These are phyloP conservation scores for Aphaenogaster rudis DNA, from an alignment of 1,140 invertebrate genomes.

Conservation along the genomic window DNA sequence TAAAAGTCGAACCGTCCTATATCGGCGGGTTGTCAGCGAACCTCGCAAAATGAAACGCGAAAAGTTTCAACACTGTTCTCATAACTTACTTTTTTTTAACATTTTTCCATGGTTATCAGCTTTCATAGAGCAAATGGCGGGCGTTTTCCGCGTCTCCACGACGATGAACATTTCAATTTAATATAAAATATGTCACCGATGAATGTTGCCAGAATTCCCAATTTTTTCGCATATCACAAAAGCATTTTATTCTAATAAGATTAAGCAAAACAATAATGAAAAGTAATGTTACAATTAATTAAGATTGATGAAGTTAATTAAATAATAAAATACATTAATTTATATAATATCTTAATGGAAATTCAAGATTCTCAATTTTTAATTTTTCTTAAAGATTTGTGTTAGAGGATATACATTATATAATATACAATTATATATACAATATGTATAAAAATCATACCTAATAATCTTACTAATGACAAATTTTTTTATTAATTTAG, in stretches of 20 bases:
- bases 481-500: not conserved
- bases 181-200: not conserved
- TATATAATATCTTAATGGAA: not conserved
- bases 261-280: conserved; percentile 6
- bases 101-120: conserved; percentile 36
- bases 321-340: conserved; percentile 2
- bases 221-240: not conserved
- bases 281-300: not conserved
- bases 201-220: not conserved
- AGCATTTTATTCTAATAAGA: not conserved
- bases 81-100: conserved; percentile 35
- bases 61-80: conserved; percentile 48
- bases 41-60: conserved; percentile 32
- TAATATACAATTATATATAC: not conserved
- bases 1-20: conserved; percentile 40
- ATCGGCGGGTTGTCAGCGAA: conserved; percentile 11
- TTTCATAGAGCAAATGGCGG: conserved; percentile 2
- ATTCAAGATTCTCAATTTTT: not conserved
- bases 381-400: not conserved
- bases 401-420: not conserved
- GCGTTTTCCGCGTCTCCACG: not conserved
- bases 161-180: conserved; percentile 46
- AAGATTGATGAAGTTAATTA: not conserved
- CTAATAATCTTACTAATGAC: not conserved
- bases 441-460: not conserved